Evolutionary conservation across 1,140 invertebrate genomes (phyloP).

Genomic region (Drosophila bifasciata): DNA sequence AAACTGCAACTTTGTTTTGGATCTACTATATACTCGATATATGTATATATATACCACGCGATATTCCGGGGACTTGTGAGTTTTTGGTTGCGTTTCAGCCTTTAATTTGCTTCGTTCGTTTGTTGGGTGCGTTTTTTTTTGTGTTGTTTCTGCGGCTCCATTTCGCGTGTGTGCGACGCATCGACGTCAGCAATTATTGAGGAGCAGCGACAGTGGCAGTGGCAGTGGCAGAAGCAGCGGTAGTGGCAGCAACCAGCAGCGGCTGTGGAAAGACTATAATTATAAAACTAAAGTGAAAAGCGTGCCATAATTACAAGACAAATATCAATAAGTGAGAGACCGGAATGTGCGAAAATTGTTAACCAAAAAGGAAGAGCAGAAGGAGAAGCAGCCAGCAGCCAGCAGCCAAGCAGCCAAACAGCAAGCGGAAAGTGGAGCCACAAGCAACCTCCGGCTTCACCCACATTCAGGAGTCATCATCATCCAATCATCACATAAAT

Average conservation of each 20-base stretch:
- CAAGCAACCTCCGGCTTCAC: too few relatives aligned
- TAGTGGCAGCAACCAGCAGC: conserved; percentile 1
- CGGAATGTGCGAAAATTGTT: conserved; percentile 70
- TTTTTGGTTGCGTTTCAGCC: too few relatives aligned
- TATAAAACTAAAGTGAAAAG: conserved; percentile 70
- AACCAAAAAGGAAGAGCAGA: conserved; percentile 17
- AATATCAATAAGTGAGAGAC: conserved; percentile 61
- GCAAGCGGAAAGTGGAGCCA: too few relatives aligned
- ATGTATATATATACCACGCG: too few relatives aligned
- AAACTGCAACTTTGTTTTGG: too few relatives aligned
- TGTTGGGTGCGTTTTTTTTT: too few relatives aligned
- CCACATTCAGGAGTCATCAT: conserved; percentile 1
- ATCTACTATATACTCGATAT: too few relatives aligned
- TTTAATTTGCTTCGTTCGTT: too few relatives aligned
- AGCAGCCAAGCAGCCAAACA: too few relatives aligned
- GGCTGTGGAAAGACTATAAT: conserved; percentile 55
- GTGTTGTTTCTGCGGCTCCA: too few relatives aligned
- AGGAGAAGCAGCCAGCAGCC: conserved; percentile 12
- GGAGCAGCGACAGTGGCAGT: conserved; percentile 15
- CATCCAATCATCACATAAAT: conserved; percentile 5
- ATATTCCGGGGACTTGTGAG: too few relatives aligned
- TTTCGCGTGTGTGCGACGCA: too few relatives aligned
- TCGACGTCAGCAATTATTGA: conserved; percentile 1
- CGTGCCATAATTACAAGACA: conserved; percentile 67
- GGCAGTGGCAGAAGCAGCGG: conserved; percentile 21